A percentile compares a stretch with the other conserved stretches of the same genome.
Conservation (phyloP, 2,888 invertebrate species). For the Philopedon plagiatum region DNA sequence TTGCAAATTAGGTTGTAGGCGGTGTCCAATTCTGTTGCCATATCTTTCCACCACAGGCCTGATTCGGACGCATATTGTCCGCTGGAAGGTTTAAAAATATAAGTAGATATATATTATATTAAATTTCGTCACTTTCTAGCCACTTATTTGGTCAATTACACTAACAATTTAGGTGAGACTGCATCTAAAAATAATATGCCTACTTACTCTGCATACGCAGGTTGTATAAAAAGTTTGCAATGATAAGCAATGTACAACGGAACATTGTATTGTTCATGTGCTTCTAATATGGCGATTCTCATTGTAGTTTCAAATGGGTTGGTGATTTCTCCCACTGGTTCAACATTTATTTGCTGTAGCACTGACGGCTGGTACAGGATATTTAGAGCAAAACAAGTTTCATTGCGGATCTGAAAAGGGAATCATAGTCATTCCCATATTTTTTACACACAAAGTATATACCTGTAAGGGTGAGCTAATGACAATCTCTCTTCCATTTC, state of each 20-base stretch:
- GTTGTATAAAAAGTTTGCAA: constrained; percentile 82
- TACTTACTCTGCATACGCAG: constrained; percentile 80
- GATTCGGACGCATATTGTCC: constrained; percentile 80
- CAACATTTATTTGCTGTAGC: constrained; percentile 76
- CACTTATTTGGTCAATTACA: too few species aligned
- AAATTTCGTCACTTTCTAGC: too few species aligned
- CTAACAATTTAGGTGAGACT: too few species aligned
- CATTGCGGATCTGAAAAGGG: constrained; percentile 77
- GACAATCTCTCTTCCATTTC: constrained; percentile 71
- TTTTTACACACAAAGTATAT: too few species aligned
- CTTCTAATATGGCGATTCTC: constrained; percentile 80
- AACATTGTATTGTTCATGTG: constrained; percentile 81
- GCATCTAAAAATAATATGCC: background rate
- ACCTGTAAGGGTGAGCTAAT: constrained; percentile 85
- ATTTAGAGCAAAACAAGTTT: constrained; percentile 82
- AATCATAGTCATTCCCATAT: too few species aligned
- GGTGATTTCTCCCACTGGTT: constrained; percentile 76
- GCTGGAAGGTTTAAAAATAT: constrained; percentile 62
- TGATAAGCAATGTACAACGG: constrained; percentile 87
- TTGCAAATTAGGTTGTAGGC: constrained; percentile 79
- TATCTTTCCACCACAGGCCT: constrained; percentile 87
- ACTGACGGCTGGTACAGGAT: constrained; percentile 82
- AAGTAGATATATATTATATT: too few species aligned
- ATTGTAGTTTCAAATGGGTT: constrained; percentile 85
- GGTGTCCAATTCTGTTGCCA: constrained; percentile 77